phyloP scores from a whole-genome alignment of 2,797 vertebrate species.

The Anolis apletophallus region DNA sequence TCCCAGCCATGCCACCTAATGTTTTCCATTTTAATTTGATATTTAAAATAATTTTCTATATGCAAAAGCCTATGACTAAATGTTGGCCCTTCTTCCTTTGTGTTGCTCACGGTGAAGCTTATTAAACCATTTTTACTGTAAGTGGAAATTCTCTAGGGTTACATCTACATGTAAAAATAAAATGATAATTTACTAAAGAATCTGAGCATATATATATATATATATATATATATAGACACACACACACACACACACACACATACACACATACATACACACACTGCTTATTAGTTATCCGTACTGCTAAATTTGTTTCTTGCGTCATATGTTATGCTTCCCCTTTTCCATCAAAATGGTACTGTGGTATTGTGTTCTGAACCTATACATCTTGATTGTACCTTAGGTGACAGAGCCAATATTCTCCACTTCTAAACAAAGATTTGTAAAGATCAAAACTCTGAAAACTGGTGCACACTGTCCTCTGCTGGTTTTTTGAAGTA shows the following conservation, averaged over 20 bases:
- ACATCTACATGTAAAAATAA: not conserved
- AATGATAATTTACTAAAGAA: not conserved
- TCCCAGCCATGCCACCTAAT: not conserved
- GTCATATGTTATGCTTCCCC: not conserved
- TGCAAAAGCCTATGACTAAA: not conserved
- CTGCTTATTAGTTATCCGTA: not conserved
- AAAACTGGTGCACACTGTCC: conserved; percentile 67
- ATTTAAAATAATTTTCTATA: not conserved
- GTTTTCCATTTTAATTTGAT: not conserved
- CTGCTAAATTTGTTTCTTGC: not conserved
- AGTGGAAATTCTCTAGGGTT: not conserved
- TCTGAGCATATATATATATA: too few relatives aligned
- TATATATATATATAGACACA: too few relatives aligned
- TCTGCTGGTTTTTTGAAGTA: conserved; percentile 52
- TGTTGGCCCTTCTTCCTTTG: not conserved
- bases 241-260: too few relatives aligned
- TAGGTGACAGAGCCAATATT: fast-evolving
- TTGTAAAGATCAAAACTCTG: not conserved
- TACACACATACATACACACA: too few relatives aligned
- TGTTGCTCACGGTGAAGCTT: not conserved
- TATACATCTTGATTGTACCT: not conserved
- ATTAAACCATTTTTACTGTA: not conserved
- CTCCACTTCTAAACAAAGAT: not conserved
- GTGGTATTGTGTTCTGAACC: conserved; percentile 9
- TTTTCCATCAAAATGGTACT: not conserved